Conservation (phyloP, 37 sponge, comb jelly and placozoan genomes). For the Halisarca cf. caerulea region DNA sequence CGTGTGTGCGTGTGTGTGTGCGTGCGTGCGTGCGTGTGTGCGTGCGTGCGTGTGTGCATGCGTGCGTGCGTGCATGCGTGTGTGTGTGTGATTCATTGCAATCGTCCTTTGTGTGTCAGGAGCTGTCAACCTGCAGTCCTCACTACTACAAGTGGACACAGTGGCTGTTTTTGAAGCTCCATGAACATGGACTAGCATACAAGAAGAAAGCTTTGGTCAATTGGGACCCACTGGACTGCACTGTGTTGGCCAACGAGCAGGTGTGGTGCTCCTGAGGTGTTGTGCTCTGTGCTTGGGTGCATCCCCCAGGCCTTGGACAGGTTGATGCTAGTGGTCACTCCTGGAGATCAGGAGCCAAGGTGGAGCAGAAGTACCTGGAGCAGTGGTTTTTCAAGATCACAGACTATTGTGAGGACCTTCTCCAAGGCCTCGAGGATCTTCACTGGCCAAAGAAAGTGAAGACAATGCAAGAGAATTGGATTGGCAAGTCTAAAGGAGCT, state of each 20-base stretch:
- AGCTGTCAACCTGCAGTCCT: conserved; percentile 74
- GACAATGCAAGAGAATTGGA: conserved; percentile 73
- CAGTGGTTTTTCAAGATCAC: conserved; percentile 89
- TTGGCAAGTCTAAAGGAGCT: conserved; percentile 68
- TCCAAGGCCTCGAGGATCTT: conserved; percentile 68
- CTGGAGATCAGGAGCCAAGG: conserved; percentile 86
- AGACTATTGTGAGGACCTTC: conserved; percentile 68
- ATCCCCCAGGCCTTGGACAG: conserved; percentile 15
- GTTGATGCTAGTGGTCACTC: conserved; percentile 77
- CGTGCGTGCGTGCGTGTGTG: not conserved
- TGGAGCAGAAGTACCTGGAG: conserved; percentile 58
- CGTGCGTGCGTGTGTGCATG: conserved; percentile 3
- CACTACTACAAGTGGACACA: conserved; percentile 91
- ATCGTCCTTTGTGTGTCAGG: conserved; percentile 36
- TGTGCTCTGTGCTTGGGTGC: not conserved
- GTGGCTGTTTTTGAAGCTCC: conserved; percentile 88
- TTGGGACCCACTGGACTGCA: conserved; percentile 93
- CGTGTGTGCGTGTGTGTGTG: not conserved
- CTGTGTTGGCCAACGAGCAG: conserved; percentile 92
- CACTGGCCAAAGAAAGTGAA: conserved; percentile 82
- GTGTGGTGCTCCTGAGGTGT: not conserved
- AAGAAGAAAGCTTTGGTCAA: conserved; percentile 78
- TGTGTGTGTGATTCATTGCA: too few relatives aligned
- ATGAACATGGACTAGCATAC: conserved; percentile 77
- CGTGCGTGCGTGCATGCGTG: not conserved